Evolutionary conservation across 2,888 invertebrate species (phyloP).

Genomic region (Tetropium fuscum): DNA sequence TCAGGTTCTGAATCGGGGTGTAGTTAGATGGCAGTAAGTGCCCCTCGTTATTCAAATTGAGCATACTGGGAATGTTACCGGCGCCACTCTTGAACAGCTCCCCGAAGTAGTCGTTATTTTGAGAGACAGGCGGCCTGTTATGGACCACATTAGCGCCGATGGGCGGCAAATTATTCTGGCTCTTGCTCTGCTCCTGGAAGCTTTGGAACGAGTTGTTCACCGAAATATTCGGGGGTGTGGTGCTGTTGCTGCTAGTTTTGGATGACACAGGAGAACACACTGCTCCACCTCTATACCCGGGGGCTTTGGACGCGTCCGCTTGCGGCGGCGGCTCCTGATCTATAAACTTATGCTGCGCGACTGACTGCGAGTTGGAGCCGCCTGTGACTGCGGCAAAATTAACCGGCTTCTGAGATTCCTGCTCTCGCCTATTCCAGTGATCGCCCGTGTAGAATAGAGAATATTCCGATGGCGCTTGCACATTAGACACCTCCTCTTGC

Average conservation of each 20-base stretch:
- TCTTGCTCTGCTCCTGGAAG: conserved; percentile 57
- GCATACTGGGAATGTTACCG: conserved; percentile 62
- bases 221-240: conserved; percentile 68
- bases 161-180: conserved; percentile 56
- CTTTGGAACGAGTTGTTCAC: conserved; percentile 47
- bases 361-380: conserved; percentile 61
- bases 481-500: conserved; percentile 36
- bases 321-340: conserved; percentile 71
- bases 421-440: conserved; percentile 71
- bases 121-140: conserved; percentile 53
- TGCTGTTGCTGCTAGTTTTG: conserved; percentile 70
- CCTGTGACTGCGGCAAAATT: conserved; percentile 81
- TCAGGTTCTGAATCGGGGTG: conserved; percentile 55
- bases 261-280: conserved; percentile 83
- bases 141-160: conserved; percentile 60
- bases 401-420: conserved; percentile 71
- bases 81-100: conserved; percentile 49
- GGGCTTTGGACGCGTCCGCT: conserved; percentile 91
- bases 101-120: conserved; percentile 44
- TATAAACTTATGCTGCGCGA: conserved; percentile 66
- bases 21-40: conserved; percentile 59
- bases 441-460: conserved; percentile 88
- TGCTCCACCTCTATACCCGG: conserved; percentile 86
- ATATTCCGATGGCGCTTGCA: conserved; percentile 78
- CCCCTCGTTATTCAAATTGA: conserved; percentile 65